phyloP scores from a whole-genome alignment of 2,888 invertebrate species.

The Tortrix viridana region DNA sequence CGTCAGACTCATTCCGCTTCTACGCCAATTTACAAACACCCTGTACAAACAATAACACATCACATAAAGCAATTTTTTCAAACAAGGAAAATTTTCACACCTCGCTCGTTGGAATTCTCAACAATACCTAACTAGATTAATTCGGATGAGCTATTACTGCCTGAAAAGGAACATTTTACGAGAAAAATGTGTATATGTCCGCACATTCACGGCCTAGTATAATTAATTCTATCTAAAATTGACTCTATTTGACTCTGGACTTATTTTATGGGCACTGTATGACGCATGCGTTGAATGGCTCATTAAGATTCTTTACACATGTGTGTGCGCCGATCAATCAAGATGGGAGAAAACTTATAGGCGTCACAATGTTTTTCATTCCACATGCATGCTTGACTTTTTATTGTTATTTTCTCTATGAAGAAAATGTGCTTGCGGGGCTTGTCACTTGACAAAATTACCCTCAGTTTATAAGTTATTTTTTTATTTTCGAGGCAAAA shows the following conservation, averaged over 20 bases:
- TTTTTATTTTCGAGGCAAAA: too few species aligned
- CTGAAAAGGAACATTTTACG: slow-evolving; percentile 50
- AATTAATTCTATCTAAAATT: too few species aligned
- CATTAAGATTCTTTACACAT: slow-evolving; percentile 54
- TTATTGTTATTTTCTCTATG: not conserved
- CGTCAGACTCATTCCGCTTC: not conserved
- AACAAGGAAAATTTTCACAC: slow-evolving; percentile 49
- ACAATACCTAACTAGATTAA: slow-evolving; percentile 25
- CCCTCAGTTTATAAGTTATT: too few species aligned
- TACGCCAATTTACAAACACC: slow-evolving; percentile 14
- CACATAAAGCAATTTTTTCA: slow-evolving; percentile 18
- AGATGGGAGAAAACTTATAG: slow-evolving; percentile 39
- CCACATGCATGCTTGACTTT: not conserved
- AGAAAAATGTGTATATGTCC: slow-evolving; percentile 46
- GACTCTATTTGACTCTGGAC: too few species aligned
- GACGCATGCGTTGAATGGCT: slow-evolving; percentile 43
- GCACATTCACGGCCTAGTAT: too few species aligned
- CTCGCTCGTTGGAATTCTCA: slow-evolving; percentile 48
- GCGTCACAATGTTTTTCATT: not conserved
- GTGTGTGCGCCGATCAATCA: slow-evolving; percentile 51
- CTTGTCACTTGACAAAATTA: too few species aligned
- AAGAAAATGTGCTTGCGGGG: not conserved
- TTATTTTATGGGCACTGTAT: not conserved
- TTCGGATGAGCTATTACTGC: slow-evolving; percentile 42
- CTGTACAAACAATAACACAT: slow-evolving; percentile 26